Base-by-base conservation (phyloP, 2,797 vertebrate species). In the Mus spretus region DNA sequence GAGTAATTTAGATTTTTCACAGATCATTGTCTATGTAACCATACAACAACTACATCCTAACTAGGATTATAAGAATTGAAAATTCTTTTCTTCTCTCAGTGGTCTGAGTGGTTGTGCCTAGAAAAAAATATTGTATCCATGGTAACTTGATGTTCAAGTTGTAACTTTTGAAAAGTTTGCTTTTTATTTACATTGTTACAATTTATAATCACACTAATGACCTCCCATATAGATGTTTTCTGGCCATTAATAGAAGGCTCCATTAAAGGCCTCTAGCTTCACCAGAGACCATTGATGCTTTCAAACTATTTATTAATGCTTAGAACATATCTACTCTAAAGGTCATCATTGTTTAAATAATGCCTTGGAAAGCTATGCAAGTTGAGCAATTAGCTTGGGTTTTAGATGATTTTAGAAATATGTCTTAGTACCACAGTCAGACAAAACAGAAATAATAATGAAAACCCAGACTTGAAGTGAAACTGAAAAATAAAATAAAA, bases 301-400 rank as follows among this genome's bases (percentile, higher is more conserved):
- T 97, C 96, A 98, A 90, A 85, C 44, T 96, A 95, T 95, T 98
- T 97, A 98, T 98, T 98, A 98, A 92, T 95, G 98, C 93, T 97
- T 97, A 98, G 94, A 98, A 98, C 97, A 98, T 97, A 95, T 94
- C 97, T 97, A 97, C 96, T 92, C 95, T 97, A 97, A 96, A 95
- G 98, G 94, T 98, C 97, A 98, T 98, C 98, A 97, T 96, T 98
- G 95, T 95, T 98, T 98, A 98, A 98, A 97, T 98, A 98, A 96
- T 97, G 67, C 94, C 90, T 96, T 96, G 96, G 96, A 98, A 98
- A 98, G 79, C 96, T 98, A 97, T 97, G 72, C 37, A 91, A 95
- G 57, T 47, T 75, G 96, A 94, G 84, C 75, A 98, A 98, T 98
- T 98, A 63, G 63, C 96, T 97, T 97, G 94, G 55, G 37, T 97